phyloP scores from a whole-genome alignment of 1,140 invertebrate genomes.

The Caerostris extrusa region DNA sequence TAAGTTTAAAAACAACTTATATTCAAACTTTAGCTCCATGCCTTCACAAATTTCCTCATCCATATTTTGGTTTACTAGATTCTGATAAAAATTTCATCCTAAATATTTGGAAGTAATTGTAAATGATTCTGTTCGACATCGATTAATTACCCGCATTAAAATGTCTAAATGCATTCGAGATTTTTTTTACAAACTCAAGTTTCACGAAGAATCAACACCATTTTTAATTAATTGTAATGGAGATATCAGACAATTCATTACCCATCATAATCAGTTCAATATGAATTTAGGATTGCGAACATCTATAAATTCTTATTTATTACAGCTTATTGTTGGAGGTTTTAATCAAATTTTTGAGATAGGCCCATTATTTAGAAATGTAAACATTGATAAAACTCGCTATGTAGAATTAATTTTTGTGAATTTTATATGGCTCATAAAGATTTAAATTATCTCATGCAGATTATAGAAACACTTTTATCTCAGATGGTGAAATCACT shows the following conservation, averaged over 20 bases:
- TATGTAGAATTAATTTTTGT: conserved; percentile 99
- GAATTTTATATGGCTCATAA: conserved; percentile 99
- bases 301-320: conserved; percentile 98
- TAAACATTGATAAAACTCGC: conserved; percentile 98
- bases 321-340: conserved; percentile 98
- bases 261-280: conserved; percentile 99
- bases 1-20: conserved; percentile 94
- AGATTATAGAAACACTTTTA: conserved; percentile 94
- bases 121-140: conserved; percentile 94
- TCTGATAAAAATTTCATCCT: conserved; percentile 83
- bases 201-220: conserved; percentile 99
- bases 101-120: conserved; percentile 98
- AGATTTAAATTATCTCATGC: conserved; percentile 97
- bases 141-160: conserved; percentile 93
- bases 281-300: conserved; percentile 99
- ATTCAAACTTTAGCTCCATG: conserved; percentile 96
- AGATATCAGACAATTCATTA: conserved; percentile 98
- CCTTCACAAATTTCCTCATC: conserved; percentile 97
- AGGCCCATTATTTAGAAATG: conserved; percentile 97
- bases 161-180: conserved; percentile 95
- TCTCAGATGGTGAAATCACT: conserved; percentile 90
- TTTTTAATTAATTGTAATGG: conserved; percentile 99
- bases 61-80: conserved; percentile 98
- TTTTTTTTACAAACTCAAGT: conserved; percentile 96
- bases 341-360: conserved; percentile 99